Evolutionary conservation across 2,797 vertebrate species (phyloP).

Genomic region (Florisuga fusca): DNA sequence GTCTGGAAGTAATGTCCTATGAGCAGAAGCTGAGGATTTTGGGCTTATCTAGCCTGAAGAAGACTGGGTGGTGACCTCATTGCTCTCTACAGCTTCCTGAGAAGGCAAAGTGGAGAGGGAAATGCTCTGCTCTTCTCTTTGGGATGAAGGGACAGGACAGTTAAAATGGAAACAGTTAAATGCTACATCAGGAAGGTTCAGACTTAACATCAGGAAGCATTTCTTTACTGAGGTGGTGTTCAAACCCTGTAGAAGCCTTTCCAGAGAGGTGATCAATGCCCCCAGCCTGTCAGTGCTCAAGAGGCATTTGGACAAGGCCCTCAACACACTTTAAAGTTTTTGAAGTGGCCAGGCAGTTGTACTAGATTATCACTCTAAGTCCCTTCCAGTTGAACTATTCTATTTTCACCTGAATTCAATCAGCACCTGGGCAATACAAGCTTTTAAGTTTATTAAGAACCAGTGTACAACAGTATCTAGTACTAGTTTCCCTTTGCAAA

Average conservation of each 20-base stretch:
- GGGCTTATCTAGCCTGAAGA: background rate
- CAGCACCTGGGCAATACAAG: background rate
- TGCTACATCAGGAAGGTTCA: background rate
- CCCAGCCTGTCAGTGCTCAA: background rate
- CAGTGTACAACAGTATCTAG: background rate
- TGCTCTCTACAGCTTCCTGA: background rate
- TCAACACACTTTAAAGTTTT: background rate
- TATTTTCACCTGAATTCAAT: background rate
- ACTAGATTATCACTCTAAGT: background rate
- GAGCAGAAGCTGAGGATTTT: background rate
- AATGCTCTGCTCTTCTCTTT: background rate
- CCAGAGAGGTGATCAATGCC: rapidly evolving
- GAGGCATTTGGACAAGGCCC: background rate
- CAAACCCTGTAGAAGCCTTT: background rate
- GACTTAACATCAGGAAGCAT: background rate
- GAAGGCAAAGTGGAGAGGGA: background rate
- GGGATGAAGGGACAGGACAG: background rate
- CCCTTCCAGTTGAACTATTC: background rate
- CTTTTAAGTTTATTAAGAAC: background rate
- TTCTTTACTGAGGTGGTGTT: background rate
- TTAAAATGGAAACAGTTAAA: background rate
- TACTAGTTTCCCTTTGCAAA: background rate
- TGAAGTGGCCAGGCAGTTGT: background rate
- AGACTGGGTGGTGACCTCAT: background rate
- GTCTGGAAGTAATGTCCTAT: background rate